Percentiles rank a stretch among this genome's conserved stretches.
phyloP scores from a whole-genome alignment of 64 coral and sea anemone genomes.

The Porites australiensis region DNA sequence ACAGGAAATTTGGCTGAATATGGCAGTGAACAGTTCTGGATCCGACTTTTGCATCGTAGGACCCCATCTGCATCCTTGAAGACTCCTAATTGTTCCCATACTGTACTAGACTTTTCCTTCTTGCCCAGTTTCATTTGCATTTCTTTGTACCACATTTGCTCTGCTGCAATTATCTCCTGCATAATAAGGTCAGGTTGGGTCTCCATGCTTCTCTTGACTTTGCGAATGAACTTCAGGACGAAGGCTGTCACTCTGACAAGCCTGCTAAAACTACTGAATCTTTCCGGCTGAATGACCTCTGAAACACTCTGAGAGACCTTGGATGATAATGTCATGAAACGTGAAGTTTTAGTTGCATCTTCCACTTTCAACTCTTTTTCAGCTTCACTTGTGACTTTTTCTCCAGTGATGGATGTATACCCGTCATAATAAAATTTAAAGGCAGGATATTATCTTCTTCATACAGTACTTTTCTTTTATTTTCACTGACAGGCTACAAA shows the following conservation, averaged over 20 bases:
- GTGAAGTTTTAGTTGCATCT: not conserved
- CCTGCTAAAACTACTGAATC: not conserved
- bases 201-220: not conserved
- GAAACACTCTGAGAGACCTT: not conserved
- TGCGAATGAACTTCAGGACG: no score
- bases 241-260: not conserved
- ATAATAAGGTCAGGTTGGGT: not conserved
- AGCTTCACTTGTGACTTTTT: not conserved
- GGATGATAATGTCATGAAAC: not conserved
- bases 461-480: no score
- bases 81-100: slow-evolving; percentile 31
- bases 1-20: not conserved
- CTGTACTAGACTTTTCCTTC: slow-evolving; percentile 8
- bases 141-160: slow-evolving; percentile 28
- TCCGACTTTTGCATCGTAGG: slow-evolving; percentile 3
- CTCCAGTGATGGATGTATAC: no score
- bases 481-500: no score
- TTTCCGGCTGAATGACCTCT: not conserved
- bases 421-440: no score
- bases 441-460: no score
- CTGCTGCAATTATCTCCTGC: no score
- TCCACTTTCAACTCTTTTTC: not conserved
- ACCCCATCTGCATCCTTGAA: slow-evolving; percentile 27
- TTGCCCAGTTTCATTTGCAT: slow-evolving; percentile 1
- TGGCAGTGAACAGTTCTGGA: not conserved